Evolutionary conservation across 2,888 invertebrate species (phyloP), one percentile per base, ranked within the genome.

Genomic region (Corbicula japonica): DNA sequence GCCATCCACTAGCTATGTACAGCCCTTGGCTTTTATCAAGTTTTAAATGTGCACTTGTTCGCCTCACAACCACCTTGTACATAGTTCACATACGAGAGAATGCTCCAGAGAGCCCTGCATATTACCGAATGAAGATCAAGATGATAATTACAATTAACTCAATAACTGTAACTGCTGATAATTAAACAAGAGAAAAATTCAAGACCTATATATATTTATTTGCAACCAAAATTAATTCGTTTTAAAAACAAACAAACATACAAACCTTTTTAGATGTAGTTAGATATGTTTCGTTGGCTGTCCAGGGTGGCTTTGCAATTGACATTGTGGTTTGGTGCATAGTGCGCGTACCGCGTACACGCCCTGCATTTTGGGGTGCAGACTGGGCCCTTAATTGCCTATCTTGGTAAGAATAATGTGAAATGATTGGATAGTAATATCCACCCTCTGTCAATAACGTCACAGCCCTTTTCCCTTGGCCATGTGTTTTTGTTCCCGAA

Each of bases 281-380:
- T n/a, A 76, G 79, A 69, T 88, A 92, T 18, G 74, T 84, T 12
- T 86, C 73, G 23, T 82, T 79, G 1, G 88, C 75, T 5, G 76
- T 71, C 86, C 88, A 91, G 6, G 90, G 90, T 5, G 88, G 82
- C 76, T 89, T 90, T 2, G 86, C 83, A 6, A 91, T 80, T 0
- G 77, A 74, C 58, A 91, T 76, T 8, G 91, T 92, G 10, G 88
- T 88, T 56, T 56, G 76, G 65, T 92, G 91, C 91, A 91, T 91
- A 10, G 89, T 86, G n/a, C 91, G 75, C 12, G 70, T 80, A 1
- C 91, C 91, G 60, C 88, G 61, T 12, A 79, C 80, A 23, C 80
- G 44, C 15, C 86, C 84, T 15, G 78, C 74, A 28, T 80, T 65
- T 62, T 85, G 84, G 2, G 91, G 89, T 0, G 86, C 85, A 2